A percentile compares a stretch with the other conserved stretches of the same genome.
Conservation (phyloP, 2,113 vertebrate genomes). For the Gnathonemus echidnorhynchus region DNA sequence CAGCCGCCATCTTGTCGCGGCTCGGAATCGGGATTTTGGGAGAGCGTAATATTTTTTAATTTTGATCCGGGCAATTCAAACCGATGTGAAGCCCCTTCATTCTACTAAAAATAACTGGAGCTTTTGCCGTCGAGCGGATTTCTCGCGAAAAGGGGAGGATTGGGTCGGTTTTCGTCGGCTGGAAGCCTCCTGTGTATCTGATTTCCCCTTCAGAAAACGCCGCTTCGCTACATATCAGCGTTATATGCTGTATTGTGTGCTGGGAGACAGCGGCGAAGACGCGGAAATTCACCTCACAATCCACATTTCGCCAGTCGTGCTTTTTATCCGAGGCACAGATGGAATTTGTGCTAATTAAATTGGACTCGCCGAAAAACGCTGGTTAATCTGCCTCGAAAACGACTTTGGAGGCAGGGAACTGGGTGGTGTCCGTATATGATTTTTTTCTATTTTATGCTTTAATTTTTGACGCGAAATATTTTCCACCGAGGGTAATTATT, state of each 20-base stretch:
- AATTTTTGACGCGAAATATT: neutral
- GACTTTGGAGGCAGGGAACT: neutral
- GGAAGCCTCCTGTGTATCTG: slow-evolving; percentile 61
- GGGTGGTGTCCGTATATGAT: neutral
- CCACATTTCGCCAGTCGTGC: slow-evolving; percentile 13
- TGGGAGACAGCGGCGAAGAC: slow-evolving; percentile 50
- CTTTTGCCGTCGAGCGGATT: slow-evolving; percentile 40
- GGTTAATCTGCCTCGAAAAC: slow-evolving; percentile 10
- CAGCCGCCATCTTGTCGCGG: slow-evolving; percentile 97
- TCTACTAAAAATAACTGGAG: slow-evolving; percentile 37
- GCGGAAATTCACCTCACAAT: slow-evolving; percentile 35
- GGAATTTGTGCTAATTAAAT: slow-evolving; percentile 9
- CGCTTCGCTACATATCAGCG: slow-evolving; percentile 58
- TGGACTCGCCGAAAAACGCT: slow-evolving; percentile 11
- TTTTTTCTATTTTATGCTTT: slow-evolving; percentile 1
- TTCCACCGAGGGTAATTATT: slow-evolving; percentile 39
- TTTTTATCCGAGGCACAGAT: slow-evolving; percentile 6
- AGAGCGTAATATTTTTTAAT: slow-evolving; percentile 60
- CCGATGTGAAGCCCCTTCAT: slow-evolving; percentile 57
- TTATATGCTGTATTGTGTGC: slow-evolving; percentile 45
- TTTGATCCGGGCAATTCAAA: slow-evolving; percentile 52
- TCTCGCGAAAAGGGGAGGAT: slow-evolving; percentile 48
- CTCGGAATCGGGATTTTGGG: slow-evolving; percentile 78
- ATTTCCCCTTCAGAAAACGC: slow-evolving; percentile 71
- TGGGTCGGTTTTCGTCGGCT: slow-evolving; percentile 55